These are phyloP conservation scores for Dasypolia templi DNA, from an alignment of 2,888 invertebrate genomes.

Conservation along the genomic window DNA sequence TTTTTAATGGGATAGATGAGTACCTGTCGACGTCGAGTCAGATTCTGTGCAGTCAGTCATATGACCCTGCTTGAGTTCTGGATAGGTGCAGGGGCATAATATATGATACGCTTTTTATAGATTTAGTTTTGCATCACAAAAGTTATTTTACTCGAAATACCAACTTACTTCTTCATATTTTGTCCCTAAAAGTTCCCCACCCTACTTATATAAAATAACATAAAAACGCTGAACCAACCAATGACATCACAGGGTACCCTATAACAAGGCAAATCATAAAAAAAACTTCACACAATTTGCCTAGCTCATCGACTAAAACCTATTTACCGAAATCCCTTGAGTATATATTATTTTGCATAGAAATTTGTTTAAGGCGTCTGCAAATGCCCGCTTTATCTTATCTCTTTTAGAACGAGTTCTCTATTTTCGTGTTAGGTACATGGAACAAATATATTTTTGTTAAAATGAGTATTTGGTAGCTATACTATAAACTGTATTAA, in stretches of 20 bases:
- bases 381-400: slow-evolving; percentile 63
- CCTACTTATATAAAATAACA: not conserved
- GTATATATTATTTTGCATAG: slow-evolving; percentile 67
- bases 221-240: not conserved
- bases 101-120: not conserved
- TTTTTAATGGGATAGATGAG: slow-evolving; percentile 42
- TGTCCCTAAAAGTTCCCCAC: not conserved
- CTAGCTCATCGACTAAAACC: slow-evolving; percentile 60
- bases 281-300: slow-evolving; percentile 45
- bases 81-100: not conserved
- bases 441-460: slow-evolving; percentile 10
- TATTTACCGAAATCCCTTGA: slow-evolving; percentile 65
- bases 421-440: slow-evolving; percentile 34
- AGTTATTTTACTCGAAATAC: not conserved
- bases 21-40: slow-evolving; percentile 15
- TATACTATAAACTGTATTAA: not conserved
- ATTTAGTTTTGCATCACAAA: not conserved
- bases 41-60: slow-evolving; percentile 19
- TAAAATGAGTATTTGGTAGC: not conserved
- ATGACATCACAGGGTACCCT: slow-evolving; percentile 7
- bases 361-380: slow-evolving; percentile 63
- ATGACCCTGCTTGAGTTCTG: not conserved
- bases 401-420: slow-evolving; percentile 59
- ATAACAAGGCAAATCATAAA: slow-evolving; percentile 34
- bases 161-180: not conserved